Percentiles rank a stretch among this genome's conserved stretches.
Conservation (phyloP, 2,888 invertebrate genomes). For the Chymomyza fuscimana region DNA sequence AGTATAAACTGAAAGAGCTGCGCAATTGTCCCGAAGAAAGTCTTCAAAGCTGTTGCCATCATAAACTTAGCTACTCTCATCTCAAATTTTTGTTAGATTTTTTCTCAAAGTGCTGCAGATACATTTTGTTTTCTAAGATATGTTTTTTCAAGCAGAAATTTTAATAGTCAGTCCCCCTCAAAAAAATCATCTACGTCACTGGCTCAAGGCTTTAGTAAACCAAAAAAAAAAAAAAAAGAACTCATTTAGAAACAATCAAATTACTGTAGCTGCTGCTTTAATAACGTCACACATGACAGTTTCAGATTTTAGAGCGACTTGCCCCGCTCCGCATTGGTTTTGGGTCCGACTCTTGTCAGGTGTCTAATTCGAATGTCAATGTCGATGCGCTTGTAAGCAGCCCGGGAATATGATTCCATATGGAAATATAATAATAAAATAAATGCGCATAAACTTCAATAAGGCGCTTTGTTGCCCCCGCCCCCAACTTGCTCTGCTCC, state of each 20-base stretch:
- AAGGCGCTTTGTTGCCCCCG: neutral
- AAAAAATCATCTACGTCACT: too few species aligned
- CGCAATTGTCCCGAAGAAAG: too few species aligned
- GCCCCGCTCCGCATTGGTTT: slow-evolving; percentile 27
- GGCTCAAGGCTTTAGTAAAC: neutral
- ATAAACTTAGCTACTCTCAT: too few species aligned
- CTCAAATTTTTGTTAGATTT: too few species aligned
- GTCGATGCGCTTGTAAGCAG: slow-evolving; percentile 34
- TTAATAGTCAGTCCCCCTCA: too few species aligned
- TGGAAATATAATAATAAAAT: slow-evolving; percentile 22
- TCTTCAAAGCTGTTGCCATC: too few species aligned
- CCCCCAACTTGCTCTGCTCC: neutral
- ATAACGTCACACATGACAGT: slow-evolving; percentile 44
- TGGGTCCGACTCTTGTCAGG: slow-evolving; percentile 51
- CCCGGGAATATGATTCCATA: slow-evolving; percentile 48
- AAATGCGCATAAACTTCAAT: slow-evolving; percentile 8
- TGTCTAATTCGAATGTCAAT: slow-evolving; percentile 74
- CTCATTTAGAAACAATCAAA: slow-evolving; percentile 23
- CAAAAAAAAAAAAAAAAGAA: neutral
- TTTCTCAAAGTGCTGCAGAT: too few species aligned
- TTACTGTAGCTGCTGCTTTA: slow-evolving; percentile 27
- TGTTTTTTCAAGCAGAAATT: too few species aligned
- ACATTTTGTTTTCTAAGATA: too few species aligned
- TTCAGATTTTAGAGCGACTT: neutral
- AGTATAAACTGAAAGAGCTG: too few species aligned